A percentile compares a stretch with the other conserved stretches of the same genome.
These are phyloP conservation scores for Salvelinus namaycush DNA, from an alignment of 2,113 vertebrate species.

Conservation along the genomic window DNA sequence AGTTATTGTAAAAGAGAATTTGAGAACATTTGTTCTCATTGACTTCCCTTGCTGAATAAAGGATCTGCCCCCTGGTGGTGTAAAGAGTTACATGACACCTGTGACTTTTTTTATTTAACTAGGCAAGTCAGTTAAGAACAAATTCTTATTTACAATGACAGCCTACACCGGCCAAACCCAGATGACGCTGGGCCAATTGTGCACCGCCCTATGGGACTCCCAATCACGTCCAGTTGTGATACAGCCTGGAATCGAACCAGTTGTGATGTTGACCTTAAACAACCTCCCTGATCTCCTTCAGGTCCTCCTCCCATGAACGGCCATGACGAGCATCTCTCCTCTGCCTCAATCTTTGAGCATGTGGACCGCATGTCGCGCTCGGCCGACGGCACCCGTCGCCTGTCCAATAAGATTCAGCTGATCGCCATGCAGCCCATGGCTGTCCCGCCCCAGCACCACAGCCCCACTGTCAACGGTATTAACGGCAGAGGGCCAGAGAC, in stretches of 20 bases:
- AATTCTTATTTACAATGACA: no score
- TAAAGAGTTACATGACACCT: neutral
- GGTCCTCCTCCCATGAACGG: conserved; percentile 79
- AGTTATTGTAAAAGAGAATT: no score
- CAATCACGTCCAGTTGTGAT: no score
- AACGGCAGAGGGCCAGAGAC: conserved; percentile 80
- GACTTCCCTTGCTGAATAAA: no score
- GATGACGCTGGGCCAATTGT: no score
- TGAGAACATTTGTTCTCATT: no score
- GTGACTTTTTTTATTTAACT: neutral
- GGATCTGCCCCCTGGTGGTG: conserved; percentile 4
- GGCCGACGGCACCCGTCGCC: conserved; percentile 80
- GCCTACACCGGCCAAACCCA: no score
- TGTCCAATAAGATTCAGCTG: conserved; percentile 92
- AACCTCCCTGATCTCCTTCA: conserved; percentile 45
- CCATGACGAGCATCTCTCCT: conserved; percentile 81
- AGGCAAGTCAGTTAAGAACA: no score
- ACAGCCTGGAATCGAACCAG: no score
- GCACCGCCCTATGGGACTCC: no score
- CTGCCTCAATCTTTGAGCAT: conserved; percentile 93
- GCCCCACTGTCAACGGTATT: conserved; percentile 69
- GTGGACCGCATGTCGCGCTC: conserved; percentile 89
- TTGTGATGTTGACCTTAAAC: neutral
- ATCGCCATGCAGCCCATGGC: conserved; percentile 98
- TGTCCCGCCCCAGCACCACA: conserved; percentile 76